These are phyloP conservation scores for Acronicta leporina DNA, from an alignment of 2,888 invertebrate species.

Conservation along the genomic window DNA sequence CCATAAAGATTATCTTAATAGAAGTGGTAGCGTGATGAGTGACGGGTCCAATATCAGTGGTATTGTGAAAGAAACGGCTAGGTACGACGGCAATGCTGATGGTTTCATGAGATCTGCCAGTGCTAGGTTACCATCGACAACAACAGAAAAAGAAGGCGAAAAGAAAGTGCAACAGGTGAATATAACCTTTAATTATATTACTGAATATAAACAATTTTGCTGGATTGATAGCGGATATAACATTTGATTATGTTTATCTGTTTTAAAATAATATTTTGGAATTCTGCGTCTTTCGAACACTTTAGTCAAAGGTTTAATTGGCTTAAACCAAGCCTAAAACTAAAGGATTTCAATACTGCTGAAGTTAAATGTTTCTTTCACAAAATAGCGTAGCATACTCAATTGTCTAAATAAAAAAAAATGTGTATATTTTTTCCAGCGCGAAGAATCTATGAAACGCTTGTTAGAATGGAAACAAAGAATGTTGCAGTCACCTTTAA, in stretches of 20 bases:
- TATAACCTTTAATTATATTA: too few species aligned
- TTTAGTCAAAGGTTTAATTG: too few species aligned
- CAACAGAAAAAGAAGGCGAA: constrained; percentile 91
- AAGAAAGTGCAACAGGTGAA: constrained; percentile 92
- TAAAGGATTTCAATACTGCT: too few species aligned
- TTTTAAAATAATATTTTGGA: too few species aligned
- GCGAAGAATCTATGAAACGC: constrained; percentile 97
- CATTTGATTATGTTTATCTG: too few species aligned
- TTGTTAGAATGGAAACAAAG: constrained; percentile 97
- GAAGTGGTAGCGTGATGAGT: constrained; percentile 86
- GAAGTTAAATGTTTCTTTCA: too few species aligned
- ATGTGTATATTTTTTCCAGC: constrained; percentile 79
- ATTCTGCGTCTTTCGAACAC: too few species aligned
- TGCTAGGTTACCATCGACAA: constrained; percentile 91
- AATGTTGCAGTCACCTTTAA: constrained; percentile 96
- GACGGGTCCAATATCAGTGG: constrained; percentile 84
- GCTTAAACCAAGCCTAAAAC: too few species aligned
- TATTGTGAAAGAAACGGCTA: constrained; percentile 74
- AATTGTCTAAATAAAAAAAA: background rate
- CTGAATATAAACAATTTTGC: too few species aligned
- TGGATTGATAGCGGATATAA: too few species aligned
- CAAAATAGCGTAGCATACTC: too few species aligned
- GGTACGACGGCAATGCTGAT: constrained; percentile 78
- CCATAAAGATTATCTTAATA: constrained; percentile 80
- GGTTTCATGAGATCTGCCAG: constrained; percentile 95